These are phyloP conservation scores for Brotula barbata DNA, from an alignment of 2,797 vertebrate species.

Conservation along the genomic window DNA sequence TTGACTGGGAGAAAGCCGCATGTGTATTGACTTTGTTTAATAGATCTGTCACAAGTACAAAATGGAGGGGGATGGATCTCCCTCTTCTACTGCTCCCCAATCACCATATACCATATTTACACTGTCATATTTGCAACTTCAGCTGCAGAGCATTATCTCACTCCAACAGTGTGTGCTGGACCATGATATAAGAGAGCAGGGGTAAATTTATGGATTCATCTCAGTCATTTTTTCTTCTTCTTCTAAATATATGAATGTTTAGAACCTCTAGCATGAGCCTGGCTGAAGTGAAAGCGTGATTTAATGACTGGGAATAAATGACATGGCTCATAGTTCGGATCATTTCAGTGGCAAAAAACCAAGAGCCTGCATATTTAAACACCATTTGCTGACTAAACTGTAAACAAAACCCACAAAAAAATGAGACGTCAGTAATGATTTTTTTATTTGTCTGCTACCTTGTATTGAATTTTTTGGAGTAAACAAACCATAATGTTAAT, in stretches of 20 bases:
- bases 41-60: conserved; percentile 36
- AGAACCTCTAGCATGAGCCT: neutral
- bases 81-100: conserved; percentile 29
- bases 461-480: no score
- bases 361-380: conserved; percentile 1
- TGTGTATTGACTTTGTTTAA: conserved; percentile 55
- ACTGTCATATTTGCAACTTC: conserved; percentile 46
- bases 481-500: no score
- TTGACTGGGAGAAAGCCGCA: conserved; percentile 2
- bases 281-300: neutral
- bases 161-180: conserved; percentile 25
- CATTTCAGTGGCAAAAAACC: no score
- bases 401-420: conserved; percentile 7
- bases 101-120: conserved; percentile 48
- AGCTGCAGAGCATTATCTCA: conserved; percentile 43
- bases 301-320: no score
- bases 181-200: conserved; percentile 26
- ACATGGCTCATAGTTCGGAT: neutral
- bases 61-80: conserved; percentile 39
- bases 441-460: no score
- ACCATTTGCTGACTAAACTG: neutral
- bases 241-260: conserved; percentile 9
- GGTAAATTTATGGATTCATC: conserved; percentile 7
- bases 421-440: no score
- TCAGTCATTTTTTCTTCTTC: conserved; percentile 15